Evolutionary conservation across 2,888 invertebrate species (phyloP).

Genomic region (Nemotelus nigrinus): DNA sequence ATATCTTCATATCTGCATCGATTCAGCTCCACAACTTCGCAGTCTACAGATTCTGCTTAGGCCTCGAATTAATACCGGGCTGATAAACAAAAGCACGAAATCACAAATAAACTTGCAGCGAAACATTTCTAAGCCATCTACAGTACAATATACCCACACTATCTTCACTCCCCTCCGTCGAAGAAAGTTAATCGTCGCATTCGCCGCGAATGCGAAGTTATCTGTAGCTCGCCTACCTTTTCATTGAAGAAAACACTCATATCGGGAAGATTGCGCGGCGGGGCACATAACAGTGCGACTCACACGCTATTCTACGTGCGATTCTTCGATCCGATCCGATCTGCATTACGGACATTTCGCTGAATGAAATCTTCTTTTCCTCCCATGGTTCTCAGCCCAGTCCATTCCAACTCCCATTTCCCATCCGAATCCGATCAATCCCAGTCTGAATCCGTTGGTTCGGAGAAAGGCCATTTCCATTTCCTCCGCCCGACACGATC

Average conservation of each 20-base stretch:
- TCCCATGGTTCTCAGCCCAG: constrained; percentile 20
- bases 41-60: constrained; percentile 21
- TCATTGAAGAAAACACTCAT: constrained; percentile 39
- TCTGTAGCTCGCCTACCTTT: constrained; percentile 34
- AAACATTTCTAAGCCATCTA: constrained; percentile 13
- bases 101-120: constrained; percentile 7
- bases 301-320: constrained; percentile 36
- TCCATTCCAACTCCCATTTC: constrained; percentile 29
- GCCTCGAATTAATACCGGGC: background rate
- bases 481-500: constrained; percentile 17
- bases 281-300: background rate
- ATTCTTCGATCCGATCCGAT: constrained; percentile 18
- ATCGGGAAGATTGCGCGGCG: constrained; percentile 22
- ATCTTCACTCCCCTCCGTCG: constrained; percentile 31
- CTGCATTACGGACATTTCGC: constrained; percentile 7
- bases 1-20: constrained; percentile 1
- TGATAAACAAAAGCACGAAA: constrained; percentile 38
- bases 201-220: background rate
- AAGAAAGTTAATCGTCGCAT: constrained; percentile 41
- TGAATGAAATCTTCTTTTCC: constrained; percentile 38
- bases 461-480: constrained; percentile 43
- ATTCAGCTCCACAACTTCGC: background rate
- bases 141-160: constrained; percentile 9
- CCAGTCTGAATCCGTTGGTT: constrained; percentile 17
- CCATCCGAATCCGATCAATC: constrained; percentile 24